Percentiles rank a stretch among this genome's conserved stretches.
Evolutionary conservation across 2,797 vertebrate species (phyloP).

Genomic region (Sandelia bainsii): DNA sequence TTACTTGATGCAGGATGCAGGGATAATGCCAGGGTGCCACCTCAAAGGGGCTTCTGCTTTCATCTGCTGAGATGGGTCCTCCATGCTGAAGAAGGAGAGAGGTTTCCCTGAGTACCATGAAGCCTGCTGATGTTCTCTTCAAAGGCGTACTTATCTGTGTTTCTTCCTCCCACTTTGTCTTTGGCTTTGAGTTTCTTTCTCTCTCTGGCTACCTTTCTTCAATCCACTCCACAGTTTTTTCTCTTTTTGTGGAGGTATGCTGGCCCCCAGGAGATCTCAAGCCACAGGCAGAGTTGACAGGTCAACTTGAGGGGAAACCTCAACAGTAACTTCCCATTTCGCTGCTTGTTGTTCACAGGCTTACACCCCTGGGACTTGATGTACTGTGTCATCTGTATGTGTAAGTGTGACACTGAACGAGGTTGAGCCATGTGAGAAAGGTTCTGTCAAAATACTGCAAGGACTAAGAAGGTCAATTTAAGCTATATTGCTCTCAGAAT

Average conservation of each 20-base stretch:
- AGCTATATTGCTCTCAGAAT: conserved; percentile 4
- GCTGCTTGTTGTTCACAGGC: conserved; percentile 43
- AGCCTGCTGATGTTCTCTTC: conserved; percentile 73
- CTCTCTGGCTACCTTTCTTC: conserved; percentile 26
- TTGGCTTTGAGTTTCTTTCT: conserved; percentile 38
- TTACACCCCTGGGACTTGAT: conserved; percentile 38
- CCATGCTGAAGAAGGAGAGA: conserved; percentile 52
- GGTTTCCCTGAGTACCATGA: conserved; percentile 62
- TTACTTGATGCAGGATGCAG: conserved; percentile 81
- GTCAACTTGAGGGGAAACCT: conserved; percentile 58
- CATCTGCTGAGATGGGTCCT: conserved; percentile 77
- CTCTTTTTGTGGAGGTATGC: conserved; percentile 41
- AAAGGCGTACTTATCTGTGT: conserved; percentile 68
- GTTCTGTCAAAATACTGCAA: conserved; percentile 23
- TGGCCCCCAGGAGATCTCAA: conserved; percentile 37
- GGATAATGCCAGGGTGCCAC: conserved; percentile 76
- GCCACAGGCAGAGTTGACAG: conserved; percentile 41
- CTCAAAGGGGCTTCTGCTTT: conserved; percentile 81
- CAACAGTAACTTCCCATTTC: conserved; percentile 49
- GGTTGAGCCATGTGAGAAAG: conserved; percentile 31
- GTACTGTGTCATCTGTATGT: conserved; percentile 32
- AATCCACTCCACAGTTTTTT: conserved; percentile 41
- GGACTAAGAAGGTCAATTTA: conserved; percentile 27
- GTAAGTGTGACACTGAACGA: conserved; percentile 37
- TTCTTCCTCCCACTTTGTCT: conserved; percentile 34